A percentile compares a stretch with the other conserved stretches of the same genome.
Conservation (phyloP, 2,113 vertebrate species). For the Equus przewalskii region DNA sequence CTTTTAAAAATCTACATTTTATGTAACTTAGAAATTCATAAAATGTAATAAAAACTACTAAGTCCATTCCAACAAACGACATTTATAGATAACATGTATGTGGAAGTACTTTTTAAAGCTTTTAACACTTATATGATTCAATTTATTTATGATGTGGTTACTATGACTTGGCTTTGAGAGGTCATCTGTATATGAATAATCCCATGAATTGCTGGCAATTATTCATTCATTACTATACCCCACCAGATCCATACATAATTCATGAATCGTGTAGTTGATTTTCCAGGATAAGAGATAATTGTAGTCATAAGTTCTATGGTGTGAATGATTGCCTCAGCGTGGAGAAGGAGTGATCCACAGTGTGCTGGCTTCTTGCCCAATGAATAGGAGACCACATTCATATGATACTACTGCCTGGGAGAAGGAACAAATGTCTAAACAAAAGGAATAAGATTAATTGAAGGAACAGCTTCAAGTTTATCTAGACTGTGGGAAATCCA, state of each 20-base stretch:
- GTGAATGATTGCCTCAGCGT: neutral
- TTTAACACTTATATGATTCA: neutral
- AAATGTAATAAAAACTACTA: slow-evolving; percentile 38
- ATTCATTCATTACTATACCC: neutral
- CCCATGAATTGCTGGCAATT: neutral
- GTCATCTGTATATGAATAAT: neutral
- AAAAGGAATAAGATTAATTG: neutral
- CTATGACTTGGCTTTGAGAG: neutral
- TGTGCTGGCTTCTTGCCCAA: neutral
- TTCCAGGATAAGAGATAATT: neutral
- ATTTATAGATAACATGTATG: neutral
- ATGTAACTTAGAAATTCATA: slow-evolving; percentile 32
- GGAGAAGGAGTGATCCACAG: neutral
- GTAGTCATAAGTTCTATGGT: neutral
- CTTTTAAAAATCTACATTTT: slow-evolving; percentile 55
- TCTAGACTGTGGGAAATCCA: slow-evolving; percentile 2
- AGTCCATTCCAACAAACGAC: neutral
- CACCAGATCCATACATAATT: neutral
- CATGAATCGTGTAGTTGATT: neutral
- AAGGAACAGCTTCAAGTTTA: neutral
- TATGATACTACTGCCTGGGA: neutral
- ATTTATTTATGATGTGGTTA: slow-evolving; percentile 23
- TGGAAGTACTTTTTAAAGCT: slow-evolving; percentile 15
- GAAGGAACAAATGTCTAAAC: neutral
- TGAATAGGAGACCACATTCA: neutral